A percentile compares a stretch with the other conserved stretches of the same genome.
These are phyloP conservation scores for Cotesia congregata DNA, from an alignment of 2,888 invertebrate species.

Conservation along the genomic window DNA sequence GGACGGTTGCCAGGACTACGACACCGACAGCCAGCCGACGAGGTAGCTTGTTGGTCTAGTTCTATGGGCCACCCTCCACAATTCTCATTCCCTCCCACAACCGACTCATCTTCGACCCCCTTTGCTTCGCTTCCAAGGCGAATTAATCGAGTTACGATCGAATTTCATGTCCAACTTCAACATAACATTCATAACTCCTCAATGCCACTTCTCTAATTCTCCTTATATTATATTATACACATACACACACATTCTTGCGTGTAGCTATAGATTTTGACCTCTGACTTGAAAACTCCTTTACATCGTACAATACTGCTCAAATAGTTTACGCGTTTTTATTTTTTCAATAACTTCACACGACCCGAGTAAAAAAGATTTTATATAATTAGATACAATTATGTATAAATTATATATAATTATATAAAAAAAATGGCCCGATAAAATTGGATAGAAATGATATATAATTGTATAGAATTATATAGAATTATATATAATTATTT, in stretches of 20 bases:
- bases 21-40: conserved; percentile 41
- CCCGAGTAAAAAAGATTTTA: too few species aligned
- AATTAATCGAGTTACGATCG: conserved; percentile 49
- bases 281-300: conserved; percentile 6
- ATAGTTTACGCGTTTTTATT: background rate
- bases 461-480: too few species aligned
- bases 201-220: conserved; percentile 14
- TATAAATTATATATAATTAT: too few species aligned
- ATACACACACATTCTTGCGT: background rate
- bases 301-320: background rate
- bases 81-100: conserved; percentile 24
- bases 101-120: conserved; percentile 38
- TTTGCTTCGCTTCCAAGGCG: conserved; percentile 29
- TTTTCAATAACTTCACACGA: too few species aligned
- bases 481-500: too few species aligned
- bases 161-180: conserved; percentile 32
- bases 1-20: conserved; percentile 49
- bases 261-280: background rate
- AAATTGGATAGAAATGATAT: too few species aligned
- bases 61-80: conserved; percentile 44
- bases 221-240: conserved; percentile 26
- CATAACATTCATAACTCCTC: conserved; percentile 31
- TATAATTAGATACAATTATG: too few species aligned
- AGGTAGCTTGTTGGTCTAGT: conserved; percentile 50
- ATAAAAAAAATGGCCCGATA: too few species aligned